Conservation (phyloP, 2,888 invertebrate species). For the Hemaris fuciformis region DNA sequence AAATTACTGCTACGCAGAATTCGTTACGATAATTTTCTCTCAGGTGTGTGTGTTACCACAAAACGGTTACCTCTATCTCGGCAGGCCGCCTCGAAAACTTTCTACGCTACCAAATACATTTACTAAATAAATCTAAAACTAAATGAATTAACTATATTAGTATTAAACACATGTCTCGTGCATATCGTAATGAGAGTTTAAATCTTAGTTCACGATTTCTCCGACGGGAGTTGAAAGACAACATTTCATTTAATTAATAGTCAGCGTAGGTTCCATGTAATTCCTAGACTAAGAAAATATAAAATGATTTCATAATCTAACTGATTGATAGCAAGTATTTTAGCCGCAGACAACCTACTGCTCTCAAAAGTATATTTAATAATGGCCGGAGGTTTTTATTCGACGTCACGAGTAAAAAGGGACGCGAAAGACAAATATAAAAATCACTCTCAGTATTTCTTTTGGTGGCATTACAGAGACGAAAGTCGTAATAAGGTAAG, state of each 20-base stretch:
- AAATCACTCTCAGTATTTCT: neutral
- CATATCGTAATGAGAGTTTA: too few relatives aligned
- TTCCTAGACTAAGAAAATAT: neutral
- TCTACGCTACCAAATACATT: too few relatives aligned
- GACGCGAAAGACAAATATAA: neutral
- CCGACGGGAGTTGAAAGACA: neutral
- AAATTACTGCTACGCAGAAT: too few relatives aligned
- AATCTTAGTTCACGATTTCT: neutral
- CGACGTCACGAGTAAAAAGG: neutral
- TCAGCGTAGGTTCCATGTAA: neutral
- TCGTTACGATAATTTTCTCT: too few relatives aligned
- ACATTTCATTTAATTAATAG: neutral
- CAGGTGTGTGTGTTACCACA: too few relatives aligned
- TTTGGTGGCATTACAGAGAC: neutral
- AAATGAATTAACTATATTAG: too few relatives aligned
- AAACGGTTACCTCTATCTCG: too few relatives aligned
- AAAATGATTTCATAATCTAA: too few relatives aligned
- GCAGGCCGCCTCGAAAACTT: too few relatives aligned
- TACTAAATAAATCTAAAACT: too few relatives aligned
- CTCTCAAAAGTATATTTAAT: neutral
- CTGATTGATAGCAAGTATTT: neutral
- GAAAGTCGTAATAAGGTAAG: constrained; percentile 13
- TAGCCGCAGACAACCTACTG: neutral
- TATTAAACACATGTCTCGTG: too few relatives aligned
- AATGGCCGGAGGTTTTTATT: neutral